Conservation (phyloP, 2,113 vertebrate genomes). For the Pagrus major region DNA sequence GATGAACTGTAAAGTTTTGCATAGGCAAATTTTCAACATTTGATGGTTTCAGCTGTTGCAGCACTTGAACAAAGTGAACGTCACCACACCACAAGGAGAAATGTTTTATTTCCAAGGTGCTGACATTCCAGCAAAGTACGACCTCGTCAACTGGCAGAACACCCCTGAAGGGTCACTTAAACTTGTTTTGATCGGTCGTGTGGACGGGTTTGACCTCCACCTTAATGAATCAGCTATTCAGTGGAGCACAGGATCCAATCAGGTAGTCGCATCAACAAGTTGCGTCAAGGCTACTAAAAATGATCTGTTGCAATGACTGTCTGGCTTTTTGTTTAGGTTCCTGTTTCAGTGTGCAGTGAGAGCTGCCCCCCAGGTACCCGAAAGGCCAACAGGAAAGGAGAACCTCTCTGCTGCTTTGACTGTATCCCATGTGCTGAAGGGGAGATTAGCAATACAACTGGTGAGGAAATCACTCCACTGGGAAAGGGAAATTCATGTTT, state of each 20-base stretch:
- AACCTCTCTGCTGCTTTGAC: slow-evolving; percentile 86
- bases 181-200: slow-evolving; percentile 71
- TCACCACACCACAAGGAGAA: slow-evolving; percentile 80
- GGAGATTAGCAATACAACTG: slow-evolving; percentile 82
- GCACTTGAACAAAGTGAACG: slow-evolving; percentile 76
- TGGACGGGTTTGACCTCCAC: slow-evolving; percentile 72
- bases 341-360: slow-evolving; percentile 80
- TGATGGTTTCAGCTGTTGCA: slow-evolving; percentile 75
- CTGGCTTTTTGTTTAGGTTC: slow-evolving; percentile 68
- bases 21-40: neutral
- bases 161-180: slow-evolving; percentile 58
- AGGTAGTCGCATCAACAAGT: slow-evolving; percentile 24
- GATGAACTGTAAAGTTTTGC: too few relatives aligned
- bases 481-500: neutral
- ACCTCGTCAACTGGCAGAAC: slow-evolving; percentile 83
- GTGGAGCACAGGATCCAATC: slow-evolving; percentile 71
- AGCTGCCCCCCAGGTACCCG: slow-evolving; percentile 81
- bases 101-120: slow-evolving; percentile 77
- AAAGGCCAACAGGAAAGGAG: slow-evolving; percentile 79
- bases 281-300: neutral
- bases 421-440: slow-evolving; percentile 85
- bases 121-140: slow-evolving; percentile 79
- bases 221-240: slow-evolving; percentile 77
- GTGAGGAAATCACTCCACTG: slow-evolving; percentile 45
- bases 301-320: neutral